Conservation (phyloP, 2,797 vertebrate genomes). For the Enteromius thamalakanensis region DNA sequence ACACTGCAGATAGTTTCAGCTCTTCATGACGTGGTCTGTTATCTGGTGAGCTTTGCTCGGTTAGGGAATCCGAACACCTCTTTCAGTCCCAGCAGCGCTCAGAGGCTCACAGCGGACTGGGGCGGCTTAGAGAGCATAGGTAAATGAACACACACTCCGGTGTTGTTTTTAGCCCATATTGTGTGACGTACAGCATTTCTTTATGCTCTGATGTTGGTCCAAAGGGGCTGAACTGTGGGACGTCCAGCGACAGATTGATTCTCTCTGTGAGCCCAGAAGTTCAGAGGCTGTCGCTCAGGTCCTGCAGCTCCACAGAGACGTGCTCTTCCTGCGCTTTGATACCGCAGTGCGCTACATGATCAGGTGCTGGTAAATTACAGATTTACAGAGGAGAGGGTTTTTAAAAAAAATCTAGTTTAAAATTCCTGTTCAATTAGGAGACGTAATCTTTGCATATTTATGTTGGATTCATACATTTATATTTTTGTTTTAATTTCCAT, state of each 20-base stretch:
- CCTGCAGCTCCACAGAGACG: conserved; percentile 72
- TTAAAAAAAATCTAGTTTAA: neutral
- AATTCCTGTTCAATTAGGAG: neutral
- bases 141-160: conserved; percentile 50
- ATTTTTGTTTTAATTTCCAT: neutral
- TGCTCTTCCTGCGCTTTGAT: conserved; percentile 77
- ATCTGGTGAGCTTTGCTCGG: conserved; percentile 77
- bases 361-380: conserved; percentile 62
- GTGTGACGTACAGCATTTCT: neutral
- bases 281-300: conserved; percentile 67
- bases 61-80: conserved; percentile 69
- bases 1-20: conserved; percentile 72
- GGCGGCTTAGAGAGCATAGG: conserved; percentile 72
- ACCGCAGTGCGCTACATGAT: conserved; percentile 70
- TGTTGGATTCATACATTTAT: neutral
- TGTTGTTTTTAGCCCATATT: neutral
- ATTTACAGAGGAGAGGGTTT: neutral
- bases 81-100: conserved; percentile 62
- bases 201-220: conserved; percentile 18
- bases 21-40: conserved; percentile 75
- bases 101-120: conserved; percentile 70
- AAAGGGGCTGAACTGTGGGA: conserved; percentile 76
- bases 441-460: neutral
- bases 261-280: conserved; percentile 70
- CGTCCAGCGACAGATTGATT: conserved; percentile 73